Evolutionary conservation across 2,113 vertebrate genomes (phyloP).

Genomic region (Ginglymostoma cirratum): DNA sequence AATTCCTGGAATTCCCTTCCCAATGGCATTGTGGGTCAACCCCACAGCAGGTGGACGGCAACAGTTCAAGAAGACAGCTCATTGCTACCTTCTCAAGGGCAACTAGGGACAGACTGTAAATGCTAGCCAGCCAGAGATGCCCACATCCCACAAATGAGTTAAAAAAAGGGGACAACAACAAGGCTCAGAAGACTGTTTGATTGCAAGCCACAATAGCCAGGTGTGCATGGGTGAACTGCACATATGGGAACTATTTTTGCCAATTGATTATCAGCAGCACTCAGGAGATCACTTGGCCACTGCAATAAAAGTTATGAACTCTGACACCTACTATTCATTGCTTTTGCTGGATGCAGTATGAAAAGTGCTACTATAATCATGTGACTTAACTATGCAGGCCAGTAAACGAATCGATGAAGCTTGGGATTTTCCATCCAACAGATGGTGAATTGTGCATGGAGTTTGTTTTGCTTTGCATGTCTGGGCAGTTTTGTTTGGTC

Average conservation of each 20-base stretch:
- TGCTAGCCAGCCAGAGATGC: no score
- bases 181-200: not conserved
- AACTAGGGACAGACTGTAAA: no score
- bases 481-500: not conserved
- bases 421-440: not conserved
- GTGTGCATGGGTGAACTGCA: not conserved
- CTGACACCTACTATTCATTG: not conserved
- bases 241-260: not conserved
- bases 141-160: no score
- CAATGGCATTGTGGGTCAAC: no score
- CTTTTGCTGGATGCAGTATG: not conserved
- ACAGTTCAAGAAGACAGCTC: no score
- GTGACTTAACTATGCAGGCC: not conserved
- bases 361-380: not conserved
- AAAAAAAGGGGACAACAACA: not conserved
- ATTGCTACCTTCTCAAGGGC: no score
- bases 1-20: no score
- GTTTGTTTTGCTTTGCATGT: not conserved
- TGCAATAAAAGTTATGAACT: not conserved
- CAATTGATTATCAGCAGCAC: not conserved
- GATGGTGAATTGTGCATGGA: not conserved
- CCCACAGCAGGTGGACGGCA: no score
- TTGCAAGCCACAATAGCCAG: not conserved
- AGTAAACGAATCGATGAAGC: not conserved
- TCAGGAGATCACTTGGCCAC: not conserved